Percentiles rank a stretch among this genome's conserved stretches.
Evolutionary conservation across 1,140 invertebrate species (phyloP).

Genomic region (Sycobia sp.): DNA sequence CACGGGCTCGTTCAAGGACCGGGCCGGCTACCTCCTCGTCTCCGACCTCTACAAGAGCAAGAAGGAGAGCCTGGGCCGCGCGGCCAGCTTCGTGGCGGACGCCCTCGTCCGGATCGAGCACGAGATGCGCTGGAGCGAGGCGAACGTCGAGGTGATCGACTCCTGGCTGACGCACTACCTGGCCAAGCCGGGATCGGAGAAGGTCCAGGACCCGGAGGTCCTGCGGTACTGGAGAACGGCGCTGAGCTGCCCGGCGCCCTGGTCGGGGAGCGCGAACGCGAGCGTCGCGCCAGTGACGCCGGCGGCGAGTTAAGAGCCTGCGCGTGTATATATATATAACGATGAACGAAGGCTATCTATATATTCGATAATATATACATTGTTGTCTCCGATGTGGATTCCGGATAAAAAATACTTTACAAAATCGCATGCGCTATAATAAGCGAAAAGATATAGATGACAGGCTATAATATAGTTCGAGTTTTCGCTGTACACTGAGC

Average conservation of each 20-base stretch:
- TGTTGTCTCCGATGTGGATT: no score
- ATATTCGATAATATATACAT: no score
- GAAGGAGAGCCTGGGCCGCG: conserved; percentile 68
- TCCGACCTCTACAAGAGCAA: conserved; percentile 65
- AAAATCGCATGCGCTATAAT: no score
- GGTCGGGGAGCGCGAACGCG: no score
- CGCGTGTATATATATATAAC: no score
- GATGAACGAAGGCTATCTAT: no score
- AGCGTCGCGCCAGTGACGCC: no score
- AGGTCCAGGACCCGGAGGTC: neutral
- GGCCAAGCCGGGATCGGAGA: conserved; percentile 13
- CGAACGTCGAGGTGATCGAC: conserved; percentile 73
- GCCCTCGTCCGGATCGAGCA: conserved; percentile 71
- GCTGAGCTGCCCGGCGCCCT: conserved; percentile 2
- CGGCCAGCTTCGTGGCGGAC: conserved; percentile 70
- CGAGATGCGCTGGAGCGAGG: conserved; percentile 72
- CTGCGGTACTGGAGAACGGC: conserved; percentile 23
- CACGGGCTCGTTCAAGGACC: conserved; percentile 72
- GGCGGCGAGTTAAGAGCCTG: conserved; percentile 8
- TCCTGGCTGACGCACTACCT: conserved; percentile 62
- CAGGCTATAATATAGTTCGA: no score
- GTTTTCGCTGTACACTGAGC: no score
- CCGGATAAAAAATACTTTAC: no score
- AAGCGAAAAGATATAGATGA: no score
- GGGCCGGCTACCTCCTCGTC: conserved; percentile 72